phyloP scores from a whole-genome alignment of 2,888 invertebrate species.

The Scaptodrosophila latifasciaeformis region DNA sequence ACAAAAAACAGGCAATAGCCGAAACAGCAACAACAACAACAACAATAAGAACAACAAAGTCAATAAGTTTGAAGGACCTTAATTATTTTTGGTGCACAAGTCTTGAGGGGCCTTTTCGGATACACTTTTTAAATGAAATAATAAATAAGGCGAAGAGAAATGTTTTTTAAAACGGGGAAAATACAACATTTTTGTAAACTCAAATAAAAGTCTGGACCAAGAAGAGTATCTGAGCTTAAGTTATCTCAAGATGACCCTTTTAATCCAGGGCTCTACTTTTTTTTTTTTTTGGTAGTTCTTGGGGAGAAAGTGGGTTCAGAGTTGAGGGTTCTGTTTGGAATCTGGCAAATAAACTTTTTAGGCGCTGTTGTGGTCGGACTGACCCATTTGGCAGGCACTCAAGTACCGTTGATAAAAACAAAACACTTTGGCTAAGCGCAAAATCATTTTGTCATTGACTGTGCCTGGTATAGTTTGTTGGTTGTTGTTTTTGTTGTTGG shows the following conservation, averaged over 20 bases:
- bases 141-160: too few relatives aligned
- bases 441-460: slow-evolving; percentile 32
- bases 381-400: slow-evolving; percentile 56
- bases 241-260: slow-evolving; percentile 16
- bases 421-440: slow-evolving; percentile 26
- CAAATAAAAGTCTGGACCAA: too few relatives aligned
- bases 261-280: slow-evolving; percentile 4
- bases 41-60: too few relatives aligned
- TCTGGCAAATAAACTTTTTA: neutral
- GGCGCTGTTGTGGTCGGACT: slow-evolving; percentile 15
- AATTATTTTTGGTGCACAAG: slow-evolving; percentile 46
- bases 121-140: too few relatives aligned
- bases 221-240: slow-evolving; percentile 1
- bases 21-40: slow-evolving; percentile 49
- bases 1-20: slow-evolving; percentile 14
- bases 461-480: too few relatives aligned
- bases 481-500: slow-evolving; percentile 39
- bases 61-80: slow-evolving; percentile 57
- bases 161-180: too few relatives aligned
- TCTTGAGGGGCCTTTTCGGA: neutral
- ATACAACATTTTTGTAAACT: too few relatives aligned
- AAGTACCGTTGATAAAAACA: slow-evolving; percentile 23
- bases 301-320: slow-evolving; percentile 1
- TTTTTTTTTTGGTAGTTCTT: slow-evolving; percentile 4
- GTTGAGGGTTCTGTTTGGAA: slow-evolving; percentile 9